Conservation (phyloP, 2,113 vertebrate genomes). For the Cebidichthys violaceus region DNA sequence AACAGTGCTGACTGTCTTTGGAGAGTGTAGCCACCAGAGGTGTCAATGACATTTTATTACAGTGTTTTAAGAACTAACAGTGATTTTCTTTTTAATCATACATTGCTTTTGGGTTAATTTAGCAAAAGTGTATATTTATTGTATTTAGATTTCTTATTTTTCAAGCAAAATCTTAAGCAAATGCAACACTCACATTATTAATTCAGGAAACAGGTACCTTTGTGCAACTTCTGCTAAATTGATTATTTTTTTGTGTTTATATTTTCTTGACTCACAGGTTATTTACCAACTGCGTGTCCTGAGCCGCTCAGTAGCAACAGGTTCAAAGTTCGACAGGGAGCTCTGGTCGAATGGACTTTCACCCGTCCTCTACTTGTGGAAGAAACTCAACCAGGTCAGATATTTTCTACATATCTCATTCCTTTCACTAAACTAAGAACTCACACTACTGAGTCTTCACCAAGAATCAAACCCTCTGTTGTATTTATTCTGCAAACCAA, state of each 20-base stretch:
- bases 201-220: not conserved
- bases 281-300: slow-evolving; percentile 95
- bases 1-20: slow-evolving; percentile 15
- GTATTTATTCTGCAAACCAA: not conserved
- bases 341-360: slow-evolving; percentile 95
- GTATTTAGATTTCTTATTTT: not conserved
- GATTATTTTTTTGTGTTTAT: slow-evolving; percentile 17
- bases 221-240: not conserved
- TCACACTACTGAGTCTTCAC: not conserved
- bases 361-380: slow-evolving; percentile 96
- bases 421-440: not conserved
- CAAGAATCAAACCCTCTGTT: not conserved
- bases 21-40: slow-evolving; percentile 6
- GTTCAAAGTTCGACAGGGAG: slow-evolving; percentile 96
- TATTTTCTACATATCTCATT: not conserved
- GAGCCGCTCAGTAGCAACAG: slow-evolving; percentile 89
- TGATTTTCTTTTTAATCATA: not conserved
- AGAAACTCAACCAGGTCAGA: slow-evolving; percentile 96
- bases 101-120: not conserved
- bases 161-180: not conserved
- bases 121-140: not conserved
- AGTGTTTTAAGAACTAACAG: not conserved
- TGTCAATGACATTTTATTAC: not conserved
- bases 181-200: not conserved
- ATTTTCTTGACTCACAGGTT: slow-evolving; percentile 82